These are phyloP conservation scores for Schlechtendalia chinensis DNA, from an alignment of 1,140 invertebrate species.

Conservation along the genomic window DNA sequence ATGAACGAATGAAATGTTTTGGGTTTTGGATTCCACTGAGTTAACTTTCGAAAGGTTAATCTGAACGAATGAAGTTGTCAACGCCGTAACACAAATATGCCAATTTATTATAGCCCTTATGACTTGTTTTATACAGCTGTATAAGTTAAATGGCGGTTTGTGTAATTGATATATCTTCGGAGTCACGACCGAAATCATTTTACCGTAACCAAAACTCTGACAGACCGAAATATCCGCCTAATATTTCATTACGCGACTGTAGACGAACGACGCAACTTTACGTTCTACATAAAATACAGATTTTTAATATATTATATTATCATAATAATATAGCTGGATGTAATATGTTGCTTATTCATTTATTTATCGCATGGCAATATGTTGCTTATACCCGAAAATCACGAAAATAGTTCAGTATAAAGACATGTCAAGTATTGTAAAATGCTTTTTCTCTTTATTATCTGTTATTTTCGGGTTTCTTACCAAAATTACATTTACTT, in stretches of 20 bases:
- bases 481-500: too few species aligned
- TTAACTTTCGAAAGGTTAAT: constrained; percentile 8
- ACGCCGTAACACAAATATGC: not conserved
- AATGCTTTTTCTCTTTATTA: too few species aligned
- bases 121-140: not conserved
- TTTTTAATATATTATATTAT: too few species aligned
- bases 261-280: too few species aligned
- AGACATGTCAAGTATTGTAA: too few species aligned
- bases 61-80: constrained; percentile 1
- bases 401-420: too few species aligned
- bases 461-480: too few species aligned
- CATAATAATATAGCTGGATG: too few species aligned
- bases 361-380: too few species aligned
- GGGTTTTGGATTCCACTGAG: not conserved
- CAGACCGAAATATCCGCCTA: not conserved
- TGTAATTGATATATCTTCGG: constrained; percentile 19
- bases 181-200: constrained; percentile 8
- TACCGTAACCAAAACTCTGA: not conserved
- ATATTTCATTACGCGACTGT: not conserved
- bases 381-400: too few species aligned
- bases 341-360: too few species aligned
- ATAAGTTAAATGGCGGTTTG: not conserved
- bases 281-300: too few species aligned
- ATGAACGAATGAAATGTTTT: not conserved
- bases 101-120: not conserved